A percentile compares a stretch with the other conserved stretches of the same genome.
These are phyloP conservation scores for Taenaris catops DNA, from an alignment of 2,888 invertebrate genomes.

Conservation along the genomic window DNA sequence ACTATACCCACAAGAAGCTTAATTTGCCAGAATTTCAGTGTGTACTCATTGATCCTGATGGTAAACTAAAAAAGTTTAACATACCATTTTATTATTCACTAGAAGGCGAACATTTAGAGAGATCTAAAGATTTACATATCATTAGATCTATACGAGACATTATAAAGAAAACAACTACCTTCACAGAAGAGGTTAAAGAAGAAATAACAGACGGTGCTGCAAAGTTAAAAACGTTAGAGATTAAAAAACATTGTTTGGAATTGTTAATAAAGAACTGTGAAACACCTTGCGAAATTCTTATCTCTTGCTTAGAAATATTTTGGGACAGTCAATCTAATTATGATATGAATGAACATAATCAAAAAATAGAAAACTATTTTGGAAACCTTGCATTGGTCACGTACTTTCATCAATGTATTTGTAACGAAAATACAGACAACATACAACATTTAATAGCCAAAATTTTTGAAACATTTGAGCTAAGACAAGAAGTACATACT, in stretches of 20 bases:
- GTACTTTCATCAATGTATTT: conserved; percentile 53
- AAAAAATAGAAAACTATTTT: conserved; percentile 49
- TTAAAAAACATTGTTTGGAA: conserved; percentile 85
- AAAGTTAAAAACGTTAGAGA: conserved; percentile 85
- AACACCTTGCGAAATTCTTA: conserved; percentile 80
- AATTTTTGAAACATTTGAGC: conserved; percentile 35
- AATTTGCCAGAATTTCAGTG: conserved; percentile 85
- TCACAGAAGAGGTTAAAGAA: conserved; percentile 66
- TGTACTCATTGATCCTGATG: conserved; percentile 90
- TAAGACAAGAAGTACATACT: conserved; percentile 26
- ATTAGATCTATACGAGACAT: conserved; percentile 86
- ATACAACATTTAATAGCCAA: conserved; percentile 44
- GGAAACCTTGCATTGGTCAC: conserved; percentile 50
- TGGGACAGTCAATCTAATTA: conserved; percentile 48
- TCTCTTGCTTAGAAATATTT: conserved; percentile 69
- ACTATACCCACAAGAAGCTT: conserved; percentile 74
- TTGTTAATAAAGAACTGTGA: conserved; percentile 83
- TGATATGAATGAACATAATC: conserved; percentile 32
- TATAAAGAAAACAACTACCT: conserved; percentile 78
- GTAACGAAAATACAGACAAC: conserved; percentile 48
- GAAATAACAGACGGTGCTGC: conserved; percentile 79
- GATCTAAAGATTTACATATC: conserved; percentile 92
- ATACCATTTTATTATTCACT: conserved; percentile 96
- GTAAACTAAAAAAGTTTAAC: conserved; percentile 88
- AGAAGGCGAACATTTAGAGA: conserved; percentile 91